Evolutionary conservation across 2,113 vertebrate genomes (phyloP).

Genomic region (Pollimyrus isidori): DNA sequence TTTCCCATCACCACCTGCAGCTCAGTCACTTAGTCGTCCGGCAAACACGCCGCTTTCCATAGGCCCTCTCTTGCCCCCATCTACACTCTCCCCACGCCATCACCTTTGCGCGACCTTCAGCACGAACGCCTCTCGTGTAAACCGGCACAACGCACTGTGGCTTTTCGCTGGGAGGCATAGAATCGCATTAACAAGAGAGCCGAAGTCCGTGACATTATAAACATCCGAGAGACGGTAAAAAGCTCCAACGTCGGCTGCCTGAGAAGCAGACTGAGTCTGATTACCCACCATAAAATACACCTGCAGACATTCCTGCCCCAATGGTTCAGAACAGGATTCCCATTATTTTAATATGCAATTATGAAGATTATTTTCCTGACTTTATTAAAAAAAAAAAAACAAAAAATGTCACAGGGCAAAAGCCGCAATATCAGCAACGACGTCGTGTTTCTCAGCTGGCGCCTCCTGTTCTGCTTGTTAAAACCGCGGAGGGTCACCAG

Average conservation of each 20-base stretch:
- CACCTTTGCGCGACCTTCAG: neutral
- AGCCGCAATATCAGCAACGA: neutral
- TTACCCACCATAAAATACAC: neutral
- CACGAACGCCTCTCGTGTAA: neutral
- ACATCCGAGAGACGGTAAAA: neutral
- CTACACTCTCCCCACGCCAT: neutral
- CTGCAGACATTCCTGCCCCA: neutral
- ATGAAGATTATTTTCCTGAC: neutral
- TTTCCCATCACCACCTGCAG: neutral
- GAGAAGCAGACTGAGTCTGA: neutral
- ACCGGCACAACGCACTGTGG: conserved; percentile 20
- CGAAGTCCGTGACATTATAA: neutral
- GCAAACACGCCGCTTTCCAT: neutral
- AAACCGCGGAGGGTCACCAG: neutral
- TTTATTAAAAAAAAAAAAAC: neutral
- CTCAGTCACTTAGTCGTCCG: neutral
- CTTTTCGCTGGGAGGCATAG: conserved; percentile 5
- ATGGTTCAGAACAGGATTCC: neutral
- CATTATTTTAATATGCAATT: neutral
- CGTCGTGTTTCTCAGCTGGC: neutral
- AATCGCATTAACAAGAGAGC: neutral
- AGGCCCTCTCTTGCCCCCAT: neutral
- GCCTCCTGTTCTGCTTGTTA: neutral
- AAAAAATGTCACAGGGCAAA: neutral
- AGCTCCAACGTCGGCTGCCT: neutral